phyloP scores from a whole-genome alignment of 2,797 vertebrate species.

The Oryzias dopingdopingensis region DNA sequence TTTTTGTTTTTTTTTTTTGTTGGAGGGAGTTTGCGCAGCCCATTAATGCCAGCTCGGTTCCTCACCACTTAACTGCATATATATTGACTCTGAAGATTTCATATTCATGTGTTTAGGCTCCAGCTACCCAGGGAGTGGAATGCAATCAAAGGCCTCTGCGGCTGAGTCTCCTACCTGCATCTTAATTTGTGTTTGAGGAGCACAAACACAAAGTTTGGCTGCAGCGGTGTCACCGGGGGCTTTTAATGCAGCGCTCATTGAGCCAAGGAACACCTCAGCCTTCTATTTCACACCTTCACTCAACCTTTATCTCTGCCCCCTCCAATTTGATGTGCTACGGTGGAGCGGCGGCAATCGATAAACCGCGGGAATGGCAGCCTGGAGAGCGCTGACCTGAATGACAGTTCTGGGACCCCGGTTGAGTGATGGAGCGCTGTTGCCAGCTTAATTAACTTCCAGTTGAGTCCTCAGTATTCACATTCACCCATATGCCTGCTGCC shows the following conservation, averaged over 20 bases:
- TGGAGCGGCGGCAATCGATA: slow-evolving; percentile 69
- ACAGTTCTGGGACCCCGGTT: slow-evolving; percentile 56
- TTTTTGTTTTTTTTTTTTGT: not conserved
- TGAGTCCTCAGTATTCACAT: slow-evolving; percentile 60
- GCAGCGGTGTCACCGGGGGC: slow-evolving; percentile 10
- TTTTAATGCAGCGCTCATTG: not conserved
- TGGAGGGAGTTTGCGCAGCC: slow-evolving; percentile 44
- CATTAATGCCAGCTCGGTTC: slow-evolving; percentile 47
- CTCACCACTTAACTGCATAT: slow-evolving; percentile 70
- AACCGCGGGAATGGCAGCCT: slow-evolving; percentile 65
- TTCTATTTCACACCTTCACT: slow-evolving; percentile 2
- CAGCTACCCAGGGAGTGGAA: slow-evolving; percentile 57
- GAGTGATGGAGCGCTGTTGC: slow-evolving; percentile 67
- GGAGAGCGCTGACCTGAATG: slow-evolving; percentile 66
- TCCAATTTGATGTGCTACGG: slow-evolving; percentile 48
- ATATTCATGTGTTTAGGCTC: slow-evolving; percentile 69
- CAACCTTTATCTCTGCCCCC: slow-evolving; percentile 31
- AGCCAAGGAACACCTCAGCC: slow-evolving; percentile 1
- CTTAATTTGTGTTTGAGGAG: slow-evolving; percentile 62
- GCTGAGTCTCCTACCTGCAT: slow-evolving; percentile 71
- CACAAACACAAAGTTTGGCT: not conserved
- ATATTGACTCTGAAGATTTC: slow-evolving; percentile 75
- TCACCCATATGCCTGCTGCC: slow-evolving; percentile 25
- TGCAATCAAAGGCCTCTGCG: slow-evolving; percentile 68
- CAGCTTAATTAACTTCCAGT: slow-evolving; percentile 76